phyloP scores from a whole-genome alignment of 1,140 invertebrate genomes.

The Drosophila micromelanica region DNA sequence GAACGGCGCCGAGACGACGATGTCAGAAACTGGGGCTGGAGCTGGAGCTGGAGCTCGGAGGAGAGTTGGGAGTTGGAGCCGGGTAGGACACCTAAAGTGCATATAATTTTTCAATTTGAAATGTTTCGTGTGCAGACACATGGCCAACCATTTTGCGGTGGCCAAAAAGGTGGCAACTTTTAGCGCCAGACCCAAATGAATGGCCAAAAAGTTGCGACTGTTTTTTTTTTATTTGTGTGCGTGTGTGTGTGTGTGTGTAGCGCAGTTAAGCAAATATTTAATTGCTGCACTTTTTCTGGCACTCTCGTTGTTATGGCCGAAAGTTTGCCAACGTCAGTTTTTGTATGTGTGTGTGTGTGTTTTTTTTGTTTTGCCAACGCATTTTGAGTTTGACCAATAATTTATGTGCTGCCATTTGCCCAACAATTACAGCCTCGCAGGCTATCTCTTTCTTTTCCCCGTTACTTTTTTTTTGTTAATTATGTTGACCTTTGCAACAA shows the following conservation, averaged over 20 bases:
- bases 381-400: conserved; percentile 73
- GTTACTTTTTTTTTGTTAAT: conserved; percentile 41
- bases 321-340: conserved; percentile 65
- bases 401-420: conserved; percentile 82
- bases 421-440: conserved; percentile 44
- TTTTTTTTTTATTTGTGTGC: conserved; percentile 40
- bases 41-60: conserved; percentile 7
- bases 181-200: conserved; percentile 68
- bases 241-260: conserved; percentile 32
- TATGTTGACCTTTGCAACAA: conserved; percentile 74
- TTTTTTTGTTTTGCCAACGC: conserved; percentile 16
- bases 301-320: conserved; percentile 48
- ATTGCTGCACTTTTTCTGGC: conserved; percentile 81
- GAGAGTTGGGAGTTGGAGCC: conserved; percentile 9
- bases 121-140: conserved; percentile 59
- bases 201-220: conserved; percentile 77
- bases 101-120: conserved; percentile 84
- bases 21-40: conserved; percentile 23
- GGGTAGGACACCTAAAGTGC: conserved; percentile 77
- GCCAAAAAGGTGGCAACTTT: conserved; percentile 68
- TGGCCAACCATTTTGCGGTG: conserved; percentile 53
- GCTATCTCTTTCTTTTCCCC: conserved; percentile 5
- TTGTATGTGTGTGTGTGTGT: neutral
- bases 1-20: conserved; percentile 62
- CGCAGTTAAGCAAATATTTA: conserved; percentile 84